These are phyloP conservation scores for Peromyscus aztecus DNA, from an alignment of 2,797 vertebrate genomes.

Conservation along the genomic window DNA sequence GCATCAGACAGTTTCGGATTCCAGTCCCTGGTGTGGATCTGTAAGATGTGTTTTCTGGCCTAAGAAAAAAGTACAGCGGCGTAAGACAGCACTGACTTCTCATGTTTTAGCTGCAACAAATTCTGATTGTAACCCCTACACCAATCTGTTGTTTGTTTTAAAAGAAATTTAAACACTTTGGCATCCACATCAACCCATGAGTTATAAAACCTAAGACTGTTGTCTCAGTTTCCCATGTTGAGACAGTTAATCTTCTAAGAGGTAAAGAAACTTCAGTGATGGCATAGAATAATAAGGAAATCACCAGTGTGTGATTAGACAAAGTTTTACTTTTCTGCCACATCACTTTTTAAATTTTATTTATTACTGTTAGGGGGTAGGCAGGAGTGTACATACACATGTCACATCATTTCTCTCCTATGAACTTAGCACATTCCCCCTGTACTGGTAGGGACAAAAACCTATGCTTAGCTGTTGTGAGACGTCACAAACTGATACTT, in stretches of 20 bases:
- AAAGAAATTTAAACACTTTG: conserved; percentile 47
- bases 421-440: not conserved
- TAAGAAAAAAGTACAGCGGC: conserved; percentile 81
- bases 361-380: not conserved
- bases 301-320: not conserved
- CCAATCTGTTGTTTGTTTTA: conserved; percentile 24
- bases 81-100: conserved; percentile 50
- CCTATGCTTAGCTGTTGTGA: not conserved
- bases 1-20: conserved; percentile 95
- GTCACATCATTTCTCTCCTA: not conserved
- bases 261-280: not conserved
- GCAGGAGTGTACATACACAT: not conserved
- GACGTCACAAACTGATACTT: not conserved
- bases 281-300: not conserved
- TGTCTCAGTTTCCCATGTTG: conserved; percentile 45
- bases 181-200: not conserved
- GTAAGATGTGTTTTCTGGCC: conserved; percentile 99
- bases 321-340: conserved; percentile 47
- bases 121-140: not conserved
- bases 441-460: not conserved
- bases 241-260: not conserved
- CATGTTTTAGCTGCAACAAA: conserved; percentile 43
- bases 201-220: not conserved
- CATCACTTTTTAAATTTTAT: conserved; percentile 14
- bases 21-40: conserved; percentile 99